Evolutionary conservation across 1,140 invertebrate genomes (phyloP), one percentile per base, ranked within the genome.

Genomic region (Calliopsis andreniformis): DNA sequence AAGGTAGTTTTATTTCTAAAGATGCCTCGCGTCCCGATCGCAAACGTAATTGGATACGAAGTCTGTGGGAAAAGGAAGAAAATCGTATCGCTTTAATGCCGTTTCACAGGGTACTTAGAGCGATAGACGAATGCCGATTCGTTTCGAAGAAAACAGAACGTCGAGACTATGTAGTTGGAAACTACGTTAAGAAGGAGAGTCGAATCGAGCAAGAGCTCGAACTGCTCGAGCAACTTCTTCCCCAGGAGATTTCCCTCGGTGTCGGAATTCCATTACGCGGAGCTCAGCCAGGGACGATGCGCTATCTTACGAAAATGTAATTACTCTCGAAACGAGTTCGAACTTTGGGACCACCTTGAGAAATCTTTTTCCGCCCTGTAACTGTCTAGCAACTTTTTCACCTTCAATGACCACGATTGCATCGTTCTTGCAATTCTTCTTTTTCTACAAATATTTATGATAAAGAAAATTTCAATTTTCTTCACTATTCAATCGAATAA

Each of bases 241-340:
- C 30, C 49, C 23, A 18, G 32, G 49, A 55, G 68, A 78, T 51
- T 63, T 43, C 58, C 30, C 56, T 25, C 30, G 45, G 35, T 16
- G 49, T 49, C 55, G 51, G 30, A 82, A 82, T 82, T 82, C 79
- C 75, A 82, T 82, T 82, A 82, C 79, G 80, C 35, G 76, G 51
- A 66, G 73, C 72, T 80, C 75, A 49, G 58, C 30, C 80, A 20
- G 61, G 58, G 81, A 68, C 66, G 59, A 76, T 49, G 79, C 35
- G 80, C 79, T 70, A 70, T 63, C 67, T 80, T 69, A 73, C 62
- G 64, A 59, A 76, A 61, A 76, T 18, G 47, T 64, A 73, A 73
- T 73, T 69, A 69, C 66, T 30, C 61, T 14, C 30, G 49, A 14
- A 55, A 73, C 70, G 35, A 64, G 70, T 25, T 73, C 70, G 30